Percentiles rank a stretch among this genome's conserved stretches.
Evolutionary conservation across 2,797 vertebrate species (phyloP).

Genomic region (Pterois miles): DNA sequence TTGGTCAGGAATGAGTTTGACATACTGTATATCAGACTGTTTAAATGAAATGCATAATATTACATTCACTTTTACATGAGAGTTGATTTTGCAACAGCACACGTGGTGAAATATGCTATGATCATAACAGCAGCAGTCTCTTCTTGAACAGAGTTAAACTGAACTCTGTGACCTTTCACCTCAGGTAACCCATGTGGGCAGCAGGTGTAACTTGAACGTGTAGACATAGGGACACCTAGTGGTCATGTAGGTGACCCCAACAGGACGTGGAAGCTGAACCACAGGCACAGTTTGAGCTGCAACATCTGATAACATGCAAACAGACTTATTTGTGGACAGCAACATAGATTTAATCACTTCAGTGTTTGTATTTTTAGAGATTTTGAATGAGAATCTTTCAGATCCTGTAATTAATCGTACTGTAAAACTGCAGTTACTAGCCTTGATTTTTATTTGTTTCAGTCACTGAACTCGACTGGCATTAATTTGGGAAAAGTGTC

Average conservation of each 20-base stretch:
- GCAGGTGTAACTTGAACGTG: background rate
- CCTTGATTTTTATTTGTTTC: too few species aligned
- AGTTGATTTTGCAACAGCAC: background rate
- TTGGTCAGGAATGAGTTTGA: too few species aligned
- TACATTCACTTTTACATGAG: background rate
- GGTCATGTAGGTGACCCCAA: background rate
- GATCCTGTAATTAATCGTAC: too few species aligned
- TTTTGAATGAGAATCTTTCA: too few species aligned
- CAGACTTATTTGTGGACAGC: too few species aligned
- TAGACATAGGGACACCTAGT: background rate
- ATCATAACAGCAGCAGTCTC: background rate
- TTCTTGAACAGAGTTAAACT: background rate
- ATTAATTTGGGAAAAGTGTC: too few species aligned
- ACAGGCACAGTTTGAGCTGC: background rate
- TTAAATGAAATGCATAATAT: background rate
- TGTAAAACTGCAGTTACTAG: too few species aligned
- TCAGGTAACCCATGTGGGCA: background rate
- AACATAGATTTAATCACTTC: too few species aligned
- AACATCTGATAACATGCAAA: too few species aligned
- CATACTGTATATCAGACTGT: background rate
- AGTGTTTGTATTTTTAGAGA: too few species aligned
- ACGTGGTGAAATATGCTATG: accelerated
- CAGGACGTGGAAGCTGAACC: background rate
- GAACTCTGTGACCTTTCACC: background rate
- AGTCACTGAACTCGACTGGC: too few species aligned